A percentile compares a stretch with the other conserved stretches of the same genome.
phyloP scores from a whole-genome alignment of 2,797 vertebrate species.

The Spondyliosoma cantharus region DNA sequence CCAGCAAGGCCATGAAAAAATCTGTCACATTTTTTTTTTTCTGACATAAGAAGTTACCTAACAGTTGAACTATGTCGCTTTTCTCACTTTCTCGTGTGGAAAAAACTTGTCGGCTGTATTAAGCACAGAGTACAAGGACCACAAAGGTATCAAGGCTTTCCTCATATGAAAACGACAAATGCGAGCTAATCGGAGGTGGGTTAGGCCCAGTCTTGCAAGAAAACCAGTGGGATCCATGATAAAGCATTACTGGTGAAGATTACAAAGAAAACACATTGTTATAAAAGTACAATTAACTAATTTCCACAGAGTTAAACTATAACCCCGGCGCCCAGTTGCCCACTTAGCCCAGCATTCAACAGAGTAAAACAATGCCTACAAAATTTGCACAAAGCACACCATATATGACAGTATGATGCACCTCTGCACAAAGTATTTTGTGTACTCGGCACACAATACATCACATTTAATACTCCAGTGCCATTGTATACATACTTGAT shows the following conservation, averaged over 20 bases:
- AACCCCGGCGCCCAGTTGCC: background rate
- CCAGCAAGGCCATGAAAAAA: no score
- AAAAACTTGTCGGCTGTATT: no score
- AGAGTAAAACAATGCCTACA: slow-evolving; percentile 8
- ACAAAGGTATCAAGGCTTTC: no score
- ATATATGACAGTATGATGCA: background rate
- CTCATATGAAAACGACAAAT: no score
- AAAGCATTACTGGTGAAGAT: background rate
- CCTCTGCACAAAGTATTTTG: slow-evolving; percentile 10
- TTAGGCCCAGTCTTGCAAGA: no score
- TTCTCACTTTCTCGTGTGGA: no score
- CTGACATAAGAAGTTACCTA: no score
- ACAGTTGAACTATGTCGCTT: no score
- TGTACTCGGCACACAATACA: slow-evolving; percentile 26
- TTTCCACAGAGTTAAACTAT: background rate
- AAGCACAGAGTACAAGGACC: no score
- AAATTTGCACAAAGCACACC: slow-evolving; percentile 11
- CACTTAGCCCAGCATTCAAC: background rate
- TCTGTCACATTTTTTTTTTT: no score
- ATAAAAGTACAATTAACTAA: background rate
- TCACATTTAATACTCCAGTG: slow-evolving; percentile 43
- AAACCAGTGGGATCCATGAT: no score
- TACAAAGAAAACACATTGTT: background rate
- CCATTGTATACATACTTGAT: slow-evolving; percentile 23
- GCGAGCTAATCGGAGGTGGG: no score